These are phyloP conservation scores for Invenusta paracnida DNA, from an alignment of 2,888 invertebrate genomes.

Conservation along the genomic window DNA sequence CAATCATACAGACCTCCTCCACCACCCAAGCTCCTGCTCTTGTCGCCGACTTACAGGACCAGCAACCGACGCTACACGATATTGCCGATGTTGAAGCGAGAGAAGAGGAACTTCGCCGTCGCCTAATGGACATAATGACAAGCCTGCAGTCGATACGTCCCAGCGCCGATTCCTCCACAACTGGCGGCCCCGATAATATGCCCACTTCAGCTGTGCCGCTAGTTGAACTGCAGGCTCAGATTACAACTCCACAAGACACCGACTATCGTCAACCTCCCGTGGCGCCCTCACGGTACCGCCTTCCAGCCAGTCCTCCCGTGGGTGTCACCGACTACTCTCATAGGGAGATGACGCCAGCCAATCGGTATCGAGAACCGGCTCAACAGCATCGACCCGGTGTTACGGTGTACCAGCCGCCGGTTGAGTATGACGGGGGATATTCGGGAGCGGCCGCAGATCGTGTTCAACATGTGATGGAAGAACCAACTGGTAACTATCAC, in stretches of 20 bases:
- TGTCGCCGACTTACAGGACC: too few species aligned
- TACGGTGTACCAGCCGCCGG: background rate
- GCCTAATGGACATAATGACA: background rate
- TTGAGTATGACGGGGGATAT: background rate
- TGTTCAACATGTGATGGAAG: too few species aligned
- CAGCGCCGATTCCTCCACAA: background rate
- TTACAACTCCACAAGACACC: background rate
- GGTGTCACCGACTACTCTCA: background rate
- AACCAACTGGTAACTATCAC: too few species aligned
- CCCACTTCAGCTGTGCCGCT: background rate
- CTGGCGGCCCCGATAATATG: background rate
- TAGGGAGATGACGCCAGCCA: background rate
- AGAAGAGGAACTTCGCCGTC: constrained; percentile 13
- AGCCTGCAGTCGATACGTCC: background rate
- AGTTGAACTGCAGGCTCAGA: background rate
- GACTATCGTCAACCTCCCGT: background rate
- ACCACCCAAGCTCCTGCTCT: too few species aligned
- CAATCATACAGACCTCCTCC: too few species aligned
- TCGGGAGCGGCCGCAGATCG: too few species aligned
- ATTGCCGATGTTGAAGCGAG: background rate
- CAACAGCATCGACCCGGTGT: background rate
- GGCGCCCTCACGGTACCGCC: background rate
- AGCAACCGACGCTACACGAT: too few species aligned
- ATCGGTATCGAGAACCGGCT: background rate
- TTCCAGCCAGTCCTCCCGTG: background rate